Percentiles rank a stretch among this genome's conserved stretches.
Conservation (phyloP, 1,140 invertebrate species). For the Papilio helenus region DNA sequence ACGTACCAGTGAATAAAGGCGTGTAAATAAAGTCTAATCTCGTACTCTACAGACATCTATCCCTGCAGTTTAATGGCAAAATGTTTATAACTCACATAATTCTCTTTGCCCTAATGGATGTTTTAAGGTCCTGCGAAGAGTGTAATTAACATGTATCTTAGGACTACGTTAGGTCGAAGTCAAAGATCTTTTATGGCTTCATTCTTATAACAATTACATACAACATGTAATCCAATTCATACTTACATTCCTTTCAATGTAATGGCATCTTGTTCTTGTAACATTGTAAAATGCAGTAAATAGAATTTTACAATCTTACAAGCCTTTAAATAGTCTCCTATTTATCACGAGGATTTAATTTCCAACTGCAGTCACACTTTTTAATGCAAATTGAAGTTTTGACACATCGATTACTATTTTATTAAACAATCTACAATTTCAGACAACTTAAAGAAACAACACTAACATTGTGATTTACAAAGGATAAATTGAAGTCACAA, state of each 20-base stretch:
- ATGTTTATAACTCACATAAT: conserved; percentile 27
- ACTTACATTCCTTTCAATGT: conserved; percentile 29
- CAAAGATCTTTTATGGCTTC: conserved; percentile 34
- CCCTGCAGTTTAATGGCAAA: conserved; percentile 24
- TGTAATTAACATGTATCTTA: conserved; percentile 28
- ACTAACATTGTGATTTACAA: background rate
- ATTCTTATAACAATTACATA: conserved; percentile 28
- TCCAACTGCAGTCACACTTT: no score
- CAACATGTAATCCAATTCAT: conserved; percentile 37
- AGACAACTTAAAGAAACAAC: background rate
- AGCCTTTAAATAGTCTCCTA: no score
- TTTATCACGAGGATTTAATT: no score
- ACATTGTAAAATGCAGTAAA: background rate
- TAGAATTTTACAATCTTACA: background rate
- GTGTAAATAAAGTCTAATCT: conserved; percentile 46
- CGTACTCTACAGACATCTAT: conserved; percentile 32
- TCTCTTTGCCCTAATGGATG: conserved; percentile 7
- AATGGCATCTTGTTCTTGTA: conserved; percentile 31
- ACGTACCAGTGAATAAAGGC: conserved; percentile 27
- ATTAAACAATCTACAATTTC: background rate
- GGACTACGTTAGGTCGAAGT: background rate
- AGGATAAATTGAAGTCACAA: no score
- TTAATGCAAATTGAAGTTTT: no score
- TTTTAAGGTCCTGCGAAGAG: conserved; percentile 25
- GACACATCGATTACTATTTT: background rate